Conservation (phyloP, 2,888 invertebrate genomes). For the Shargacucullia verbasci region DNA sequence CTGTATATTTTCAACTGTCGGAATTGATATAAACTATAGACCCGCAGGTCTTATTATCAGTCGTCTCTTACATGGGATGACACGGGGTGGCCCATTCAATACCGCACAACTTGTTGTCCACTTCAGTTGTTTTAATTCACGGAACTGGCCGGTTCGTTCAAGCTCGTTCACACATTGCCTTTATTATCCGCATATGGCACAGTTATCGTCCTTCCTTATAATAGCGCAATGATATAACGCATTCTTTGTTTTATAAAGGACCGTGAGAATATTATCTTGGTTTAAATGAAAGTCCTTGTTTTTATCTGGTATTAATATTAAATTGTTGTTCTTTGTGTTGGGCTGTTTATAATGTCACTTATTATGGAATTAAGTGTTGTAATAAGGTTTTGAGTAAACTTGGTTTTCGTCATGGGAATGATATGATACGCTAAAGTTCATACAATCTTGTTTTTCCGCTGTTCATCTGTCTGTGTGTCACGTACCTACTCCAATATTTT, state of each 20-base stretch:
- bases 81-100: too few relatives aligned
- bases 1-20: too few relatives aligned
- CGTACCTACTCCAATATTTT: too few relatives aligned
- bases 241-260: slow-evolving; percentile 26
- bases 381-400: too few relatives aligned
- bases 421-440: too few relatives aligned
- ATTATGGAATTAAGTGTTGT: too few relatives aligned
- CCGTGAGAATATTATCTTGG: slow-evolving; percentile 24
- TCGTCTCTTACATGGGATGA: too few relatives aligned
- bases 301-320: slow-evolving; percentile 2
- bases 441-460: too few relatives aligned
- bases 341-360: slow-evolving; percentile 1
- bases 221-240: slow-evolving; percentile 23
- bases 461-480: too few relatives aligned
- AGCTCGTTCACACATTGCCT: slow-evolving; percentile 9
- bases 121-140: slow-evolving; percentile 6
- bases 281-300: slow-evolving; percentile 6
- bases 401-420: too few relatives aligned
- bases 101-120: neutral
- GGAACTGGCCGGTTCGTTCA: slow-evolving; percentile 26
- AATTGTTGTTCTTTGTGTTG: slow-evolving; percentile 1
- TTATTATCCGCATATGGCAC: slow-evolving; percentile 26
- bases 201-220: slow-evolving; percentile 25
- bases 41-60: too few relatives aligned
- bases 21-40: too few relatives aligned